Conservation (phyloP, 2,113 vertebrate species). For the Felis catus region F.catus_Fca126_mat1.0 CM031420.1:73960501-73961000, state of each 20-base stretch:
- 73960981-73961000: slow-evolving; percentile 52
- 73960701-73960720: background rate
- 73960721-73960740: background rate
- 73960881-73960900: slow-evolving; percentile 41
- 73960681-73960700: background rate
- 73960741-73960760: background rate
- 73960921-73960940: slow-evolving; percentile 46
- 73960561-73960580: background rate
- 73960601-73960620: background rate
- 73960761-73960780: background rate
- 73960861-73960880: background rate
- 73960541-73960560: background rate
- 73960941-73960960: slow-evolving; percentile 43
- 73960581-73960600: background rate
- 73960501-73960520: background rate
- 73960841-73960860: background rate
- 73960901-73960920: slow-evolving; percentile 45
- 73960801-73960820: slow-evolving; percentile 10
- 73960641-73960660: background rate
- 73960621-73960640: background rate
- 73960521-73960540: background rate
- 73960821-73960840: slow-evolving; percentile 2
- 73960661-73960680: background rate
- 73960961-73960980: slow-evolving; percentile 62
- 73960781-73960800: background rate